Evolutionary conservation across 2,888 invertebrate species (phyloP), one percentile per base, ranked within the genome.

Genomic region (Amphiduros pacificus): DNA sequence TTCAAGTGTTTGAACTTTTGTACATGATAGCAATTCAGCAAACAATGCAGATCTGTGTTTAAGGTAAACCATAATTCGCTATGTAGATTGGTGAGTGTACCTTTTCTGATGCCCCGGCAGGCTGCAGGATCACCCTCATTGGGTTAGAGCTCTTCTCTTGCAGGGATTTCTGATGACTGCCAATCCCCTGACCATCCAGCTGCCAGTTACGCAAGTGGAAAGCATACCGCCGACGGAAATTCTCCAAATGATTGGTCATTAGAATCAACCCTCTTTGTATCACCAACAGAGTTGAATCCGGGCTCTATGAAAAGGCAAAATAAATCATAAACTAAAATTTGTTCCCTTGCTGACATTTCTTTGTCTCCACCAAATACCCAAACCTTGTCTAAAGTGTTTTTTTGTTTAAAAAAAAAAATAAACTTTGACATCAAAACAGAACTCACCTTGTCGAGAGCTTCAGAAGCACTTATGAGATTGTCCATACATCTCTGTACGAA

Each of bases 401-500:
- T n/a, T n/a, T n/a, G n/a, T n/a, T n/a, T n/a, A n/a, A n/a, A n/a
- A n/a, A n/a, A n/a, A 36, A 11, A 20, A 44, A 17, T 44, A 44
- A 20, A n/a, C 44, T 6, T 11, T n/a, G n/a, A 17, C n/a, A 6
- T 22, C 5, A 44, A 44, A 9, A 4, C n/a, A 29, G 9, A 6
- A 49, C 54, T 22, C 27, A 67, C 67, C 64, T 66, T 44, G 22
- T 69, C 61, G 2, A 70, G 54, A 9, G 58, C 54, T 4, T 41
- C 32, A 2, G 69, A 69, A 2, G 69, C 70, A 22, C 29, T 61
- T 2, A 54, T 44, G 49, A 95, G 85, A 81, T 93, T 92, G 55
- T 91, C 90, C 94, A 95, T 95, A 80, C 95, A 95, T 70, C 93
- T 90, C 48, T 92, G 89, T 0, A 96, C 91, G 81, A 96, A 96